Evolutionary conservation across 2,888 invertebrate genomes (phyloP), one percentile per base, ranked within the genome.

Genomic region (Rotaria macrura): DNA sequence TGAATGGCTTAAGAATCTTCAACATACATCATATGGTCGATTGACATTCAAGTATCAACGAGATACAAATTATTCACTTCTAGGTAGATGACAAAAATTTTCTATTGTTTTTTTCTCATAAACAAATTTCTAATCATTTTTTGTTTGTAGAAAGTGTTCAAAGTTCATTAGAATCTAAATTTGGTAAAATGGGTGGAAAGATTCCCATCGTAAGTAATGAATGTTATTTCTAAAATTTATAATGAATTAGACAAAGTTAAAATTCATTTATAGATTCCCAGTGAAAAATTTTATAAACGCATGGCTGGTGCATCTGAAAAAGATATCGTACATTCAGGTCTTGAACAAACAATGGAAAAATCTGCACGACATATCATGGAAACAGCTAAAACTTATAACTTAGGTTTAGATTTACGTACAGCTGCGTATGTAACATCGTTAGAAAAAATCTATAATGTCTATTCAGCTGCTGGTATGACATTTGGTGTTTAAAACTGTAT

Each of bases 261-360:
- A 84, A 29, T 40, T 47, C 47, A 10, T 10, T 47, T 2, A 6
- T 79, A 79, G 79, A n/a, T 79, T 43, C 79, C 79, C 25, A 79
- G 79, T 79, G 43, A 79, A 12, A 14, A 25, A 12, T 79, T 79
- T 43, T 79, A 25, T n/a, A 79, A 43, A 43, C 43, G 79, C n/a
- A 79, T 79, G 79, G 79, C 79, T 17, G 96, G 96, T 91, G 96
- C 98, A 87, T 96, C 95, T 84, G 99, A 99, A 91, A 97, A 97
- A 89, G 97, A 98, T 90, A 98, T 99, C 89, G 97, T 99, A n/a
- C 97, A 97, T 92, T 97, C 97, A 87, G 98, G 98, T 87, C 93
- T 99, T 85, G 96, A 96, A 91, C 96, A 96, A 91, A 96, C 97
- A 85, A 97, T 99, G 97, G 97, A 97, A 91, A 92, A 95, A 89